Evolutionary conservation across 1,140 invertebrate genomes (phyloP).

Genomic region (Vanessa atalanta): DNA sequence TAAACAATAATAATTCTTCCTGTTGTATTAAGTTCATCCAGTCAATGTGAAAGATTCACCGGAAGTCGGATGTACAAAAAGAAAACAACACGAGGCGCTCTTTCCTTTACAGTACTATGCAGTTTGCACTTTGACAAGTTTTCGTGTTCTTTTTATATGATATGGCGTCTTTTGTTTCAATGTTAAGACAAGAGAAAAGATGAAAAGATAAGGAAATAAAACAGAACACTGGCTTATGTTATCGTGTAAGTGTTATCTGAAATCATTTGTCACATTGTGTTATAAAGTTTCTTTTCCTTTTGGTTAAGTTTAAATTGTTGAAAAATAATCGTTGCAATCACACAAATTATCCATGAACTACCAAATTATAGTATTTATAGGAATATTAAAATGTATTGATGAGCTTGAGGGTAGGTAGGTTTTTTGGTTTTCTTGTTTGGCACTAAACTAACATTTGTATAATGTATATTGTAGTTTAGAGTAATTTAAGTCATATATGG

Average conservation of each 20-base stretch:
- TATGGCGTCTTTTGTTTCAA: slow-evolving; percentile 19
- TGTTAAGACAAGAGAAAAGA: slow-evolving; percentile 31
- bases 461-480: too few relatives aligned
- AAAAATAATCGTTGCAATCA: too few relatives aligned
- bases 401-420: too few relatives aligned
- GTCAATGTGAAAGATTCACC: slow-evolving; percentile 27
- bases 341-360: too few relatives aligned
- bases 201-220: slow-evolving; percentile 20
- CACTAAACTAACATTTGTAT: too few relatives aligned
- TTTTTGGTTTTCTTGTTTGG: too few relatives aligned
- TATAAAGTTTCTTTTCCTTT: background rate
- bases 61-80: slow-evolving; percentile 37
- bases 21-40: slow-evolving; percentile 5
- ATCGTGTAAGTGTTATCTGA: background rate
- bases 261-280: slow-evolving; percentile 2
- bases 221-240: slow-evolving; percentile 8
- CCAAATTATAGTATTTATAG: too few relatives aligned
- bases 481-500: too few relatives aligned
- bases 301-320: too few relatives aligned
- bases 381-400: too few relatives aligned
- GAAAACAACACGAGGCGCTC: slow-evolving; percentile 32
- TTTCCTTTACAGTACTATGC: slow-evolving; percentile 42
- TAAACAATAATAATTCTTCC: background rate
- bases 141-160: slow-evolving; percentile 40
- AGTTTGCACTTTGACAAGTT: slow-evolving; percentile 51